phyloP scores from a whole-genome alignment of 2,113 vertebrate species.

The Corapipo altera region DNA sequence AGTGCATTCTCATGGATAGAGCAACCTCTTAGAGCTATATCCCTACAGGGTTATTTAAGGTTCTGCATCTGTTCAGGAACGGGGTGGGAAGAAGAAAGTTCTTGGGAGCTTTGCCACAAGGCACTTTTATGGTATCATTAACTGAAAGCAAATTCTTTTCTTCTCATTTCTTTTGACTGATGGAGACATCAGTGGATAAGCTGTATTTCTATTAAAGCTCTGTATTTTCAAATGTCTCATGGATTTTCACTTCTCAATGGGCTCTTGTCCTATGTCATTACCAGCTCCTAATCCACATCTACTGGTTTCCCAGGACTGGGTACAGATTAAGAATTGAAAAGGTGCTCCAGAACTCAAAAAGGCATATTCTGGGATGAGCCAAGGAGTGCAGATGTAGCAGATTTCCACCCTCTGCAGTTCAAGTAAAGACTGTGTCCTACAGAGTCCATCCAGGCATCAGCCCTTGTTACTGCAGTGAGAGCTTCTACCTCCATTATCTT shows the following conservation, averaged over 20 bases:
- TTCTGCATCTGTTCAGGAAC: neutral
- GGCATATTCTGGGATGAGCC: neutral
- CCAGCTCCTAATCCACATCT: neutral
- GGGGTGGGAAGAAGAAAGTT: neutral
- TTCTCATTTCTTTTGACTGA: neutral
- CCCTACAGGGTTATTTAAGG: fast-evolving
- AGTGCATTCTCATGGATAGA: neutral
- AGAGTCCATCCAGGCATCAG: fast-evolving
- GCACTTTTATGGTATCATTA: neutral
- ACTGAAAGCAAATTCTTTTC: neutral
- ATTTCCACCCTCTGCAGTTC: neutral
- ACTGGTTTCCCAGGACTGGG: neutral
- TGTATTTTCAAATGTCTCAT: neutral
- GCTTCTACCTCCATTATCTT: neutral
- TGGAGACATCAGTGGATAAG: neutral
- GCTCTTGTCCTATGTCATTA: neutral
- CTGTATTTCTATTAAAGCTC: neutral
- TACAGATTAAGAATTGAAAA: neutral
- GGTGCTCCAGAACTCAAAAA: neutral
- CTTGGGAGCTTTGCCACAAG: neutral
- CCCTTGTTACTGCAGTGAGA: neutral
- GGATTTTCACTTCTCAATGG: neutral
- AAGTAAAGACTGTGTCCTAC: neutral
- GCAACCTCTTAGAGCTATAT: neutral
- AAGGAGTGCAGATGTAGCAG: neutral